These are phyloP conservation scores for Microcebus griseorufus DNA, from an alignment of 2,113 vertebrate genomes.

Conservation along the genomic window DNA sequence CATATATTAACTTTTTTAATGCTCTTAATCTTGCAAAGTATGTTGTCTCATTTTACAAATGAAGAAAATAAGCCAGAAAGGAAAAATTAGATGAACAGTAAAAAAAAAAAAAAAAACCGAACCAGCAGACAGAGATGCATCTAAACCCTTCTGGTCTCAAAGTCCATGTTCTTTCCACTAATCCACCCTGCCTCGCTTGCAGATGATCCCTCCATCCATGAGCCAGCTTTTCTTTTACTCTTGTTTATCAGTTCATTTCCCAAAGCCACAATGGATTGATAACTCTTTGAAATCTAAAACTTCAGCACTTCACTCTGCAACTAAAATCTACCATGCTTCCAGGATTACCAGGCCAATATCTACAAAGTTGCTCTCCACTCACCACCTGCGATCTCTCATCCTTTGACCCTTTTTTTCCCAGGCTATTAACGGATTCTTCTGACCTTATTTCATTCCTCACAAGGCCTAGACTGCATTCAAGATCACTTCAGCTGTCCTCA, in stretches of 20 bases:
- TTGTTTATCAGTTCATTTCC: neutral
- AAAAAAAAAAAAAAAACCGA: neutral
- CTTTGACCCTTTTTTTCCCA: neutral
- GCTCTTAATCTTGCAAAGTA: neutral
- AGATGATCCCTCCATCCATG: neutral
- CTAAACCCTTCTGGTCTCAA: neutral
- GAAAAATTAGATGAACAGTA: neutral
- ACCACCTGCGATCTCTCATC: neutral
- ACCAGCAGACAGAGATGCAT: neutral
- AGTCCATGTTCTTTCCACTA: neutral
- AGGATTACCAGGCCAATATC: neutral
- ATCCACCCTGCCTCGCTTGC: neutral
- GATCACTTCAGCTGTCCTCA: neutral
- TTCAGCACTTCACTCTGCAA: neutral
- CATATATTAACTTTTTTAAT: neutral
- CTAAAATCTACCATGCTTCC: neutral
- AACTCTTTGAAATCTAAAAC: neutral
- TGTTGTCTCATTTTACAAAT: neutral
- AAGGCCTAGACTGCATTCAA: neutral
- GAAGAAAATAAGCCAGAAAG: neutral
- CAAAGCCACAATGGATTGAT: neutral
- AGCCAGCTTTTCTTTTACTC: neutral
- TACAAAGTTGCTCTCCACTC: neutral
- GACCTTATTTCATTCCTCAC: neutral
- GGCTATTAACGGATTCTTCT: neutral